Evolutionary conservation across 2,113 vertebrate genomes (phyloP).

Genomic region (Cephalophus harveyi): DNA sequence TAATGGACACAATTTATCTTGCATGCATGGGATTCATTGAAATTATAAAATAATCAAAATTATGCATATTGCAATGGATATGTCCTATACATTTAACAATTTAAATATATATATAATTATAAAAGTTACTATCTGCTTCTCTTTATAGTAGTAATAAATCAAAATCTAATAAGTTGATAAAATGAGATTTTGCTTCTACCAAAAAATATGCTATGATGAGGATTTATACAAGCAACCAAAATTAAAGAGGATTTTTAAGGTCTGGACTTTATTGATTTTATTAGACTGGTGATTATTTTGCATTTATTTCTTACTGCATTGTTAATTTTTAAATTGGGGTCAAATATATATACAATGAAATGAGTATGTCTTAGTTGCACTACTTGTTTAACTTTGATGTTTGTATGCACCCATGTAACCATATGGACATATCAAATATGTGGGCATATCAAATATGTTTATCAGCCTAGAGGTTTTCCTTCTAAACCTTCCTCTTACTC

Average conservation of each 20-base stretch:
- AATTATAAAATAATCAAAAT: neutral
- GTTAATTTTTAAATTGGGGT: neutral
- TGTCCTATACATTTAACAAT: neutral
- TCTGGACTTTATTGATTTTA: neutral
- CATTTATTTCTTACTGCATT: neutral
- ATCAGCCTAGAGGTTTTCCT: neutral
- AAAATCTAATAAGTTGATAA: neutral
- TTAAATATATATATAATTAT: neutral
- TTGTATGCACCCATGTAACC: neutral
- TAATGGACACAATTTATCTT: neutral
- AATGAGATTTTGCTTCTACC: neutral
- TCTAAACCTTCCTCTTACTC: neutral
- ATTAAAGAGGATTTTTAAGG: neutral
- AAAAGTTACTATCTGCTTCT: neutral
- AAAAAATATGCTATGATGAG: neutral
- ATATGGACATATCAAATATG: neutral
- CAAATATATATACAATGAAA: neutral
- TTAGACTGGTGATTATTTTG: neutral
- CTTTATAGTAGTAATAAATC: neutral
- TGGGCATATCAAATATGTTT: neutral
- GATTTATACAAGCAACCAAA: neutral
- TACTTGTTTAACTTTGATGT: neutral
- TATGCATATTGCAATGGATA: neutral
- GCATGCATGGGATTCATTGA: neutral
- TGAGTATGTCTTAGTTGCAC: neutral